Evolutionary conservation across 2,797 vertebrate genomes (phyloP), one percentile per base, ranked within the genome.

Genomic region (Champsocephalus esox): DNA sequence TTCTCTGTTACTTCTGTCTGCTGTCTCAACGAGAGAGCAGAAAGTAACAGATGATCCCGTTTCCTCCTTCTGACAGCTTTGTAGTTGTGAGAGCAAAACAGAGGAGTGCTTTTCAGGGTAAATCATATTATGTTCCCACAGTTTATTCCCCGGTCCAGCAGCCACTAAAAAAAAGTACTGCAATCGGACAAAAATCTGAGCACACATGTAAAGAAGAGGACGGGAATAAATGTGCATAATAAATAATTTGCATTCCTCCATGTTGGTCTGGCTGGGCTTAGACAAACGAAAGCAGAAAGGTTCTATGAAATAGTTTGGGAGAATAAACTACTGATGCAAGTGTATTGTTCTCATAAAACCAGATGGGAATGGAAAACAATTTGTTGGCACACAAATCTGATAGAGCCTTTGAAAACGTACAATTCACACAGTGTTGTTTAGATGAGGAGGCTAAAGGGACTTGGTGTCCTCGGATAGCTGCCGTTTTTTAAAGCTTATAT

Each of bases 101-200:
- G 54, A 54, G 60, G n/a, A 63, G 63, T 41, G 54, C 78, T 63
- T 87, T 66, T 77, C 73, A 84, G 81, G 83, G 70, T 79, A 84
- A 88, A 89, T 87, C 52, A 87, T 63, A 86, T 73, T 80, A 64
- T 66, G 56, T 73, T 80, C 65, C 62, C 9, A 3, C 73, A 69
- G 78, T 87, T 80, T 79, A 78, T 67, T 78, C 49, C 5, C 77
- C 21, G 13, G 69, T 78, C 70, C 24, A 75, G 79, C 78, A 71
- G 71, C 62, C 43, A 60, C 43, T 10, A 19, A 64, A 81, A 86
- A 58, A 38, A 38, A 2, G 34, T 70, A 70, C 72, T 80, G 64
- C 61, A 64, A 21, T 43, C 1, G 52, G 70, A 76, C 82, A 67
- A 66, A 28, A 80, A 81, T 38, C 24, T 0, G 38, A 68, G 64